Evolutionary conservation across 2,888 invertebrate species (phyloP).

Genomic region (Phragmatobia fuliginosa): DNA sequence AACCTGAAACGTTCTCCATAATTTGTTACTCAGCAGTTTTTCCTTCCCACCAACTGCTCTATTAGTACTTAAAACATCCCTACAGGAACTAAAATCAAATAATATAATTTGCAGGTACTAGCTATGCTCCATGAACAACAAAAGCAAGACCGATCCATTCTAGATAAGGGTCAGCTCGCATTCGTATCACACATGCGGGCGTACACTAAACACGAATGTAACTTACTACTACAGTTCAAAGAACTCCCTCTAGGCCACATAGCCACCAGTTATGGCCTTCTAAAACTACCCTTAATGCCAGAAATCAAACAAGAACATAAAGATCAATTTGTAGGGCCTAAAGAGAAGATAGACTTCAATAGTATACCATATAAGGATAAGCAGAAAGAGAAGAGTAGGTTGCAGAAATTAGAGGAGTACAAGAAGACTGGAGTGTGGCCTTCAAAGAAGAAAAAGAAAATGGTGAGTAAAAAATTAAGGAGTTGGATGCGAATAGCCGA

Average conservation of each 20-base stretch:
- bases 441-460: slow-evolving; percentile 86
- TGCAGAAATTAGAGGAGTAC: slow-evolving; percentile 90
- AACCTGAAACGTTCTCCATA: no score
- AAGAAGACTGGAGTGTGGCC: slow-evolving; percentile 93
- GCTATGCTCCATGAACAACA: slow-evolving; percentile 89
- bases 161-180: slow-evolving; percentile 96
- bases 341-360: slow-evolving; percentile 89
- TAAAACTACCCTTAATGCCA: slow-evolving; percentile 97
- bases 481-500: no score
- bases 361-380: slow-evolving; percentile 92
- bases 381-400: slow-evolving; percentile 90
- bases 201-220: slow-evolving; percentile 98
- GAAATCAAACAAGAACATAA: slow-evolving; percentile 91
- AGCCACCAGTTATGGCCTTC: slow-evolving; percentile 95
- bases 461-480: slow-evolving; percentile 70
- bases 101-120: slow-evolving; percentile 68
- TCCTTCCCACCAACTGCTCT: no score
- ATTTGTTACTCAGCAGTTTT: no score
- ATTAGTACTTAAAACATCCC: not conserved
- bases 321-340: slow-evolving; percentile 80
- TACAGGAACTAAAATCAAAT: not conserved
- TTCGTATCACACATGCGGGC: slow-evolving; percentile 98
- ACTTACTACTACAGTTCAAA: slow-evolving; percentile 94
- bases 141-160: slow-evolving; percentile 90
- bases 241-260: slow-evolving; percentile 93